These are phyloP conservation scores for Lysiphlebus fabarum DNA, from an alignment of 1,140 invertebrate genomes.

Conservation along the genomic window DNA sequence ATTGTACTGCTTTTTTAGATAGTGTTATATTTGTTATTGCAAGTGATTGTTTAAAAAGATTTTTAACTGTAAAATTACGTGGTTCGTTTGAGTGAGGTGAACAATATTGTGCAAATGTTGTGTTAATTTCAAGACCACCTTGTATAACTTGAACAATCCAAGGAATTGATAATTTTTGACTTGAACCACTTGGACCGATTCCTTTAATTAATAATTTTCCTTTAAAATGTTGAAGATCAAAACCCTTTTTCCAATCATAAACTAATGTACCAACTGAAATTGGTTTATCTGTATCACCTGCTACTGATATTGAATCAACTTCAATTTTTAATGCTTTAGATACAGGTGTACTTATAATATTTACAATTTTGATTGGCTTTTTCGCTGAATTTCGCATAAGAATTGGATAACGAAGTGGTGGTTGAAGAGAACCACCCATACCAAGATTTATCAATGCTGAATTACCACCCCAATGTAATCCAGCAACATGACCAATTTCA, in stretches of 20 bases:
- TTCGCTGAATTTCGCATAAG: conserved; percentile 71
- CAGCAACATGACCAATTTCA: conserved; percentile 71
- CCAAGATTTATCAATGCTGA: conserved; percentile 82
- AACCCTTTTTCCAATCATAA: conserved; percentile 65
- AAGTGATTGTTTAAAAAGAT: conserved; percentile 68
- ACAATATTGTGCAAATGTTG: conserved; percentile 58
- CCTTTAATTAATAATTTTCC: conserved; percentile 71
- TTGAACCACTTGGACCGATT: conserved; percentile 57
- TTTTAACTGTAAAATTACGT: conserved; percentile 64
- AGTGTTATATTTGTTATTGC: conserved; percentile 70
- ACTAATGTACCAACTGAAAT: conserved; percentile 69
- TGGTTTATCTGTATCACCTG: conserved; percentile 61
- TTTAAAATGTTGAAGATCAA: conserved; percentile 57
- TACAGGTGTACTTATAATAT: conserved; percentile 59
- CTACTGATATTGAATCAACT: conserved; percentile 63
- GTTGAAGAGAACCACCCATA: conserved; percentile 67
- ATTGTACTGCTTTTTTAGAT: conserved; percentile 58
- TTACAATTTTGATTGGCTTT: conserved; percentile 68
- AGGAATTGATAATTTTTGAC: conserved; percentile 62
- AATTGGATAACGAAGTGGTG: conserved; percentile 63
- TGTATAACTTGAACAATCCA: conserved; percentile 59
- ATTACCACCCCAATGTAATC: conserved; percentile 68
- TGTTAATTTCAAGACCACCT: conserved; percentile 59
- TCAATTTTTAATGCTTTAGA: conserved; percentile 62
- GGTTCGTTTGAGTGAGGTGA: conserved; percentile 53